These are phyloP conservation scores for Saccostrea echinata DNA, from an alignment of 1,140 invertebrate species.

Conservation along the genomic window DNA sequence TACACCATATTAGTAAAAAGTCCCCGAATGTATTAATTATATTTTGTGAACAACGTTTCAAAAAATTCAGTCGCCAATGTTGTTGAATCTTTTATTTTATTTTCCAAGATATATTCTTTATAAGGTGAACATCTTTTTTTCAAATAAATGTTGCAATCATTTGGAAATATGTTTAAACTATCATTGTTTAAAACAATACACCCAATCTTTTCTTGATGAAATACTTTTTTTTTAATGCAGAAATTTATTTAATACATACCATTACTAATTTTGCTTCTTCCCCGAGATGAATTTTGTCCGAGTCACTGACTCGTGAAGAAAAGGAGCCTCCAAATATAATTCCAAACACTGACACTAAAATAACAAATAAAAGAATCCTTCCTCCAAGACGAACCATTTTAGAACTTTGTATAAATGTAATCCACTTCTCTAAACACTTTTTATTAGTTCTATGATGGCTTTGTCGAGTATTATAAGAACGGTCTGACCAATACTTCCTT, in stretches of 20 bases:
- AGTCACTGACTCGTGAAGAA: neutral
- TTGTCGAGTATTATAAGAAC: neutral
- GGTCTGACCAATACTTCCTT: neutral
- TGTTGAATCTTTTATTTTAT: no score
- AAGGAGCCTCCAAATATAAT: slow-evolving; percentile 9
- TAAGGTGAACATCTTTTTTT: no score
- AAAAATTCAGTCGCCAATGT: no score
- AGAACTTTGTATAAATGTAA: slow-evolving; percentile 17
- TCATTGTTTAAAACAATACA: no score
- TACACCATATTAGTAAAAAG: no score
- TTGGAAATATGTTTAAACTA: no score
- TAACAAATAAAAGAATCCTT: neutral
- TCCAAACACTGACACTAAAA: neutral
- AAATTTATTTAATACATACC: neutral
- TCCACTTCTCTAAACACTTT: neutral
- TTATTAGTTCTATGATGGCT: neutral
- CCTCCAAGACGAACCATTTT: slow-evolving; percentile 22
- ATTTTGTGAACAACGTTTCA: no score
- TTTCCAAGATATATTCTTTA: no score
- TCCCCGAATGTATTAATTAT: no score
- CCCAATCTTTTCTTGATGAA: no score
- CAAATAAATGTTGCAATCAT: no score
- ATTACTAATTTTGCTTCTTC: slow-evolving; percentile 32
- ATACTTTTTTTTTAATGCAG: no score
- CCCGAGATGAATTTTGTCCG: slow-evolving; percentile 27